Percentiles rank a stretch among this genome's conserved stretches.
phyloP scores from a whole-genome alignment of 2,113 vertebrate species.

The Saguinus imperator region DNA sequence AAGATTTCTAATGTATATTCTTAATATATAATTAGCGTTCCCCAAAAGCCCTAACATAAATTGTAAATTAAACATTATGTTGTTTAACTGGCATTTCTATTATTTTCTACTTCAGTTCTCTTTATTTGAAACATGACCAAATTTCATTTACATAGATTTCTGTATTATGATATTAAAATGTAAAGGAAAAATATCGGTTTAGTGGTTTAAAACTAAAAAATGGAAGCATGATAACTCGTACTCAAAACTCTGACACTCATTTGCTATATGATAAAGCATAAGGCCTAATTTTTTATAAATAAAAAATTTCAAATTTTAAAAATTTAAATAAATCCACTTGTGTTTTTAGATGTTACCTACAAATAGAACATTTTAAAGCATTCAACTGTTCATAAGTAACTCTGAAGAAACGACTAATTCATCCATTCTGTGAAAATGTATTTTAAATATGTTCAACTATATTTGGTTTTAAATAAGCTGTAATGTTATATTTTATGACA shows the following conservation, averaged over 20 bases:
- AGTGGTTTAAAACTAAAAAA: constrained; percentile 27
- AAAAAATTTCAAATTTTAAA: not conserved
- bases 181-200: constrained; percentile 42
- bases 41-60: not conserved
- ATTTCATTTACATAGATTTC: constrained; percentile 36
- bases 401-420: constrained; percentile 55
- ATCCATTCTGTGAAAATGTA: constrained; percentile 61
- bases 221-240: constrained; percentile 3
- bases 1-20: constrained; percentile 15
- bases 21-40: not conserved
- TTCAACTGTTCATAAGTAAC: constrained; percentile 32
- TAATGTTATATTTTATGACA: constrained; percentile 60
- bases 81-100: not conserved
- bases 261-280: constrained; percentile 21
- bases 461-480: constrained; percentile 70
- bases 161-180: constrained; percentile 46
- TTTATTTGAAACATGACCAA: constrained; percentile 47
- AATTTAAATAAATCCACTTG: not conserved
- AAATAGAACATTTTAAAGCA: constrained; percentile 12
- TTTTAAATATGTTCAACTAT: constrained; percentile 46
- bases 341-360: not conserved
- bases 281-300: constrained; percentile 11
- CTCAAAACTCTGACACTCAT: constrained; percentile 1
- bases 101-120: constrained; percentile 46
- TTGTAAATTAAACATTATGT: not conserved